These are phyloP conservation scores for Dicrostonyx torquatus DNA, from an alignment of 2,797 vertebrate species.

Conservation along the genomic window DNA sequence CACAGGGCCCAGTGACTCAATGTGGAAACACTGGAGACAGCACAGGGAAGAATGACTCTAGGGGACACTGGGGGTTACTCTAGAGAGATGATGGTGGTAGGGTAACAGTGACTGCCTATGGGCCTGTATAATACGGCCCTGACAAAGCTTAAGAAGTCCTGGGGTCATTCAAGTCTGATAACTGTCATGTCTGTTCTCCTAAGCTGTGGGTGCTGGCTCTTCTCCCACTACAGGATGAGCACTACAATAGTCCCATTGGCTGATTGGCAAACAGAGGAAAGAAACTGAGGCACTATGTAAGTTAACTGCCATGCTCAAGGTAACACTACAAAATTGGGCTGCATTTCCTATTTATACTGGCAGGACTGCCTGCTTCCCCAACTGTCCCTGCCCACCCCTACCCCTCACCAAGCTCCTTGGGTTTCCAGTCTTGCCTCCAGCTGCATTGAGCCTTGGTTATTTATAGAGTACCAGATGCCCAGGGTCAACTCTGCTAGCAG, in stretches of 20 bases:
- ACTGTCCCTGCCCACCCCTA: not conserved
- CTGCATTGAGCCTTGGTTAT: conserved; percentile 81
- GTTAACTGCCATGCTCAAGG: conserved; percentile 44
- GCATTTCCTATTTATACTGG: conserved; percentile 51
- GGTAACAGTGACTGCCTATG: not conserved
- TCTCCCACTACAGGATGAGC: not conserved
- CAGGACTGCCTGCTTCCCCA: not conserved
- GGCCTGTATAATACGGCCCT: too few relatives aligned
- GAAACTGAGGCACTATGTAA: conserved; percentile 11
- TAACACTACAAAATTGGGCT: not conserved
- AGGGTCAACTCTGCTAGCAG: conserved; percentile 73
- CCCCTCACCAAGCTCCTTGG: conserved; percentile 54
- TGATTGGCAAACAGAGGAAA: not conserved
- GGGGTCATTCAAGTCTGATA: not conserved
- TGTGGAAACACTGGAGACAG: conserved; percentile 65
- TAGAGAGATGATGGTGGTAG: not conserved
- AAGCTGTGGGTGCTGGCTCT: not conserved
- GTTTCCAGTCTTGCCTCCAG: conserved; percentile 72
- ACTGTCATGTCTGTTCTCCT: conserved; percentile 29
- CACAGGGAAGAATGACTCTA: conserved; percentile 23
- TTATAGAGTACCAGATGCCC: conserved; percentile 88
- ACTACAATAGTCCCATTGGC: not conserved
- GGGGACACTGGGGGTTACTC: not conserved
- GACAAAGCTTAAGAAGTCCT: not conserved
- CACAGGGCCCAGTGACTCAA: conserved; percentile 63